These are phyloP conservation scores for Ceramica pisi DNA, from an alignment of 2,888 invertebrate species.

Conservation along the genomic window DNA sequence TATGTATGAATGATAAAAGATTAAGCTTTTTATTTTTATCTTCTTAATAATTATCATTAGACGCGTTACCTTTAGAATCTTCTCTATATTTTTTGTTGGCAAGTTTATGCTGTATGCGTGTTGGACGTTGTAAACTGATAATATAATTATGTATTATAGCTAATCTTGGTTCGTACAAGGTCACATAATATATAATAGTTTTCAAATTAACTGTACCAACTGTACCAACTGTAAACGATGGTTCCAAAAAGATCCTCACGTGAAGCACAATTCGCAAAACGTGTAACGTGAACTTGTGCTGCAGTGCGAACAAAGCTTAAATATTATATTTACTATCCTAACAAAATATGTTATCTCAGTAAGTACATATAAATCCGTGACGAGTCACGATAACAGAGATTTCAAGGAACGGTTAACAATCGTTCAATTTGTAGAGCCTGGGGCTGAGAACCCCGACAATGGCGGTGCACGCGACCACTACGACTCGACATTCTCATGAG, in stretches of 20 bases:
- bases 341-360: constrained; percentile 80
- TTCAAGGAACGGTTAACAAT: constrained; percentile 88
- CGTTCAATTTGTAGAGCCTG: constrained; percentile 89
- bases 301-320: constrained; percentile 5
- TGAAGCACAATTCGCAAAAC: constrained; percentile 2
- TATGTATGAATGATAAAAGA: too few species aligned
- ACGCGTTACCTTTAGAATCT: neutral
- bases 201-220: neutral
- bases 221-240: neutral
- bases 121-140: too few species aligned
- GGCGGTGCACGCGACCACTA: constrained; percentile 86
- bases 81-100: too few species aligned
- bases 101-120: too few species aligned
- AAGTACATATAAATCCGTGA: constrained; percentile 84
- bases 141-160: neutral
- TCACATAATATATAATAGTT: neutral
- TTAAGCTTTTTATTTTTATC: neutral
- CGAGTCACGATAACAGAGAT: constrained; percentile 87
- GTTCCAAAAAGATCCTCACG: constrained; percentile 1
- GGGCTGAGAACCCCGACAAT: constrained; percentile 83
- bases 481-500: constrained; percentile 88
- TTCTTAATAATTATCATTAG: neutral
- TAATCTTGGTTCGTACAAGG: neutral
- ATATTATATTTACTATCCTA: constrained; percentile 66
- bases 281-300: neutral